Base-by-base conservation (phyloP, 2,797 vertebrate species). In the Fratercula arctica region DNA sequence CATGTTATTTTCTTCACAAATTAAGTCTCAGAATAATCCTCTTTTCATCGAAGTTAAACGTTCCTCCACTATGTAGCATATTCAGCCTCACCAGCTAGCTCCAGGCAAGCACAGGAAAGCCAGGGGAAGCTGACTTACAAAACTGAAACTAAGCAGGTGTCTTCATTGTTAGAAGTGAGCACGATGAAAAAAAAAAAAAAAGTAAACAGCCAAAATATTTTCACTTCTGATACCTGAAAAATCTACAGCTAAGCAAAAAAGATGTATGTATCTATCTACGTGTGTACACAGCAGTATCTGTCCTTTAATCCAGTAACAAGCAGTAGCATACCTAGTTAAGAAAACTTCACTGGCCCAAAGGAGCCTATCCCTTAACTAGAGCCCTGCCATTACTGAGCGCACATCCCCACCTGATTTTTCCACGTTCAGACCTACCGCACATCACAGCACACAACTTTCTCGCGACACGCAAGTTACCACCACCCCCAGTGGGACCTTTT, bases 101-200 rank as follows among this genome's bases (percentile, higher is more conserved):
- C 60, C 3, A 1, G 43, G 75, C 75, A 87, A 79, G 73, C 35
- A 48, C 28, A 87, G 41, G 46, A 87, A 89, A 93, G 73, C 24
- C 35, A 87, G 64, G 67, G 54, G 45, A 96, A 95, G 41, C 67
- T 33, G n/a, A 88, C 64, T 96, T 94, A 94, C 24, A 90, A 96
- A 97, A 97, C 86, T 91, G 96, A 97, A 89, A 96, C 87, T 96
- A 97, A 97, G 93, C 95, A 98, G 95, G 97, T 97, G 94, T 90
- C 96, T 96, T 96, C 83, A 94, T 54, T 95, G 93, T 84, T 93
- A 89, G 86, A 94, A 93, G 18, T 33, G 37, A 96, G 54, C 70
- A 86, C 92, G 95, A 88, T 75, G 29, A 13, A 11, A 17, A 9
- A 18, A 41, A 16, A 16, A 31, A 3, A 43, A 93, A 77, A 77